phyloP scores from a whole-genome alignment of 2,797 vertebrate species.

The Toxotes lorentzi region DNA sequence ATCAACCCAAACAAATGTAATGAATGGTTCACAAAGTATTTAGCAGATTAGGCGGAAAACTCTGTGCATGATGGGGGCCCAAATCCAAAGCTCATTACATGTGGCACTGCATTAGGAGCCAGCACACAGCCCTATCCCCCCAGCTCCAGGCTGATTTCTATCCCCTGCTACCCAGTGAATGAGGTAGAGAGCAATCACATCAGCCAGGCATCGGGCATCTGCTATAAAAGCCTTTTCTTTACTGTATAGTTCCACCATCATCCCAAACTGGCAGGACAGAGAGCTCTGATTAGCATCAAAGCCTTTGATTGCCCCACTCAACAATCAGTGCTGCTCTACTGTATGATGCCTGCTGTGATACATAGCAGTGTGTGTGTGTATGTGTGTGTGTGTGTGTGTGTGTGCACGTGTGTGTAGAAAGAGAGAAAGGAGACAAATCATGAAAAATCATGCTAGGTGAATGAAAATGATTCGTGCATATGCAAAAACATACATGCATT shows the following conservation, averaged over 20 bases:
- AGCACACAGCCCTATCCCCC: slow-evolving; percentile 38
- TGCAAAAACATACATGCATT: slow-evolving; percentile 6
- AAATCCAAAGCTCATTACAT: slow-evolving; percentile 78
- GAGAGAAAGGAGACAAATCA: slow-evolving; percentile 15
- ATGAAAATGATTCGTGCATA: slow-evolving; percentile 13
- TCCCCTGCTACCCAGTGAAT: slow-evolving; percentile 57
- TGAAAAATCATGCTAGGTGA: slow-evolving; percentile 12
- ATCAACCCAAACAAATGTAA: slow-evolving; percentile 74
- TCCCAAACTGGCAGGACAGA: slow-evolving; percentile 72
- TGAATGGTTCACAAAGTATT: slow-evolving; percentile 73
- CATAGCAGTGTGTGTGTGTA: slow-evolving; percentile 28
- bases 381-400: not conserved
- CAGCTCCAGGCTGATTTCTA: slow-evolving; percentile 66
- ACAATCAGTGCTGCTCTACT: slow-evolving; percentile 80
- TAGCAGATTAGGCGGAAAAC: slow-evolving; percentile 72
- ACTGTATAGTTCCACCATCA: slow-evolving; percentile 78
- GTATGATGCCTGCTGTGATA: slow-evolving; percentile 65
- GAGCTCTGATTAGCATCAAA: slow-evolving; percentile 85
- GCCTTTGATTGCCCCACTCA: slow-evolving; percentile 84
- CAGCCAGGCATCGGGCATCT: slow-evolving; percentile 62
- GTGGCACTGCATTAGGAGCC: slow-evolving; percentile 63
- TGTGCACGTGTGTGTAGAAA: slow-evolving; percentile 9
- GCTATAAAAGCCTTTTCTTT: slow-evolving; percentile 71
- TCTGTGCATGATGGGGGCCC: slow-evolving; percentile 58
- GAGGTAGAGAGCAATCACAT: slow-evolving; percentile 76